Conservation (phyloP, 2,888 invertebrate species). For the Lasioglossum marginatum region DNA sequence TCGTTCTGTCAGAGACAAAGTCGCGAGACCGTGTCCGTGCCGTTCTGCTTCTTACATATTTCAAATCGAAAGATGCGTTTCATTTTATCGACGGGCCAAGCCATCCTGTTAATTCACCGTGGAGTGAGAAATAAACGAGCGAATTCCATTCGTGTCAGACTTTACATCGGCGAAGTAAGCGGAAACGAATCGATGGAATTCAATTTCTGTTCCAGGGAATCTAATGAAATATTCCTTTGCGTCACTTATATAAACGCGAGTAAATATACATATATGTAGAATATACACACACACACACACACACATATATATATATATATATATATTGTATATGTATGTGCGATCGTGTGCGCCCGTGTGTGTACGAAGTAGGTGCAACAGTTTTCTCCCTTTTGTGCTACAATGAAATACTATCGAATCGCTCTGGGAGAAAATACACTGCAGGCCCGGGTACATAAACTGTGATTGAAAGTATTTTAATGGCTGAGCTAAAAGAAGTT, state of each 20-base stretch:
- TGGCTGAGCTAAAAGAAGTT: not conserved
- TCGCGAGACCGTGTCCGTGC: not conserved
- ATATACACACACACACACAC: no score
- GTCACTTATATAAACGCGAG: constrained; percentile 8
- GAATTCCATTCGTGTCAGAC: constrained; percentile 34
- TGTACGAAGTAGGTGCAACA: not conserved
- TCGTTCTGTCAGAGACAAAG: constrained; percentile 3
- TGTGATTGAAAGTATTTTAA: constrained; percentile 9
- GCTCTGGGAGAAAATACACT: not conserved
- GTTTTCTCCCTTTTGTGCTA: not conserved
- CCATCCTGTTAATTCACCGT: constrained; percentile 26
- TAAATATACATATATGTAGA: not conserved
- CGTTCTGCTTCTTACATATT: not conserved
- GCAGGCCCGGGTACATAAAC: not conserved
- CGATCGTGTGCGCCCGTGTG: not conserved
- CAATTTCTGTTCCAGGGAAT: constrained; percentile 20
- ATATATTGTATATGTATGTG: not conserved
- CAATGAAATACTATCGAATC: not conserved
- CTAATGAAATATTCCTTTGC: constrained; percentile 29
- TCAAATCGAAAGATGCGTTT: constrained; percentile 13
- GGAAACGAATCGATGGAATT: constrained; percentile 28
- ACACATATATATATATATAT: no score
- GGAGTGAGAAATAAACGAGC: constrained; percentile 29
- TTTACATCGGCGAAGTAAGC: constrained; percentile 30
- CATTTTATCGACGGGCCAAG: not conserved